Conservation (phyloP, 2,797 vertebrate species). For the Falco berigora region DNA sequence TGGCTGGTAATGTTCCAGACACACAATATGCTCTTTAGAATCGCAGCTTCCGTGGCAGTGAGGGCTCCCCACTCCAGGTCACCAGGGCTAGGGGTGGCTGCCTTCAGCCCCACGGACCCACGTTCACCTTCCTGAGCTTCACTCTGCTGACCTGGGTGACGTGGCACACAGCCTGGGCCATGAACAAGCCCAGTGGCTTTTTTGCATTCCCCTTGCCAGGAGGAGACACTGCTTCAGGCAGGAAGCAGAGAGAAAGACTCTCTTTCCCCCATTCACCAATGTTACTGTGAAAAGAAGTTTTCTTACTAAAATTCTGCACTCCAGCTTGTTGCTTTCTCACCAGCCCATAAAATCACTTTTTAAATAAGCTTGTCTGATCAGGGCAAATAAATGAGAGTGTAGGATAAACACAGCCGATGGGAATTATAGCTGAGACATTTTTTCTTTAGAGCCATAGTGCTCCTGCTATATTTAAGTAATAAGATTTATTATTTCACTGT, state of each 20-base stretch:
- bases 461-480: background rate
- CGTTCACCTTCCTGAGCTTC: background rate
- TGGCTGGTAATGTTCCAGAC: background rate
- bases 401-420: background rate
- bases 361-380: background rate
- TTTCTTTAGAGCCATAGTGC: background rate
- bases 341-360: background rate
- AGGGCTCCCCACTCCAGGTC: background rate
- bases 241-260: background rate
- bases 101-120: background rate
- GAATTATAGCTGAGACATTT: background rate
- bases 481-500: background rate
- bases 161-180: background rate
- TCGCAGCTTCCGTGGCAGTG: background rate
- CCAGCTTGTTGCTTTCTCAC: background rate
- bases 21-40: background rate
- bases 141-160: background rate
- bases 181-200: background rate
- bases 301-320: background rate
- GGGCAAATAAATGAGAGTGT: background rate
- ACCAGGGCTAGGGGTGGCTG: background rate
- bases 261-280: fast-evolving
- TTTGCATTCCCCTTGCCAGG: background rate
- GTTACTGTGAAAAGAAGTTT: background rate
- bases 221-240: background rate